Base-by-base conservation (phyloP, 2,113 vertebrate genomes). In the Talpa occidentalis region DNA sequence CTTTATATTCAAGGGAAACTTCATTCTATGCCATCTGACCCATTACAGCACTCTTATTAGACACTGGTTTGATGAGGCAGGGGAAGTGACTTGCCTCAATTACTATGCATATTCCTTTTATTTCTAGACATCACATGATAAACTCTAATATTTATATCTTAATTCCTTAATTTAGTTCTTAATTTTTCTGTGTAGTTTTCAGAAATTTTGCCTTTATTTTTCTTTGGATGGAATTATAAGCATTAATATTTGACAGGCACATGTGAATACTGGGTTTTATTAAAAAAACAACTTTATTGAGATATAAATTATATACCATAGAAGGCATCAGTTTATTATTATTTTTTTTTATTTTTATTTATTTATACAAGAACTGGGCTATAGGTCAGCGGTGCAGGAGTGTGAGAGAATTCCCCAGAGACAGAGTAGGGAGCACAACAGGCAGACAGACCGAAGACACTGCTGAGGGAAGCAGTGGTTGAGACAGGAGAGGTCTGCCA, bases 101-200 rank as follows among this genome's bases (percentile, higher is more conserved):
- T 5, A 7, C 32, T 1, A 0, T 40, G 14, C 24, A 19, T 6
- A 44, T 44, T 69, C 5, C 16, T 86, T 85, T 70, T 44, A 62
- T 73, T 76, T 84, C 40, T 59, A 54, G 30, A 80, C 26, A 64
- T 90, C 60, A 32, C 14, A 40, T 59, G 44, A 40, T 74, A 60
- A 83, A 60, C 52, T 42, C 74, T 79, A 56, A 90, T 83, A 59
- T 76, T 83, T 95, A n/a, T 14, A 77, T 90, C 24, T 93, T 89
- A 67, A 70, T 47, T 77, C 60, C 56, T 69, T 40, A 52, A 35
- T 79, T 90, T 19, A 35, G 21, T 60, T 82, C 62, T 84, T 90
- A 35, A 93, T 79, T 76, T 80, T 14, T 83, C n/a, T 37, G 0
- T n/a, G 47, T 30, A 37, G 15, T 73, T 90, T 78, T 49, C 47